A percentile compares a stretch with the other conserved stretches of the same genome.
These are phyloP conservation scores for Crotophaga sulcirostris DNA, from an alignment of 2,113 vertebrate species.

Conservation along the genomic window DNA sequence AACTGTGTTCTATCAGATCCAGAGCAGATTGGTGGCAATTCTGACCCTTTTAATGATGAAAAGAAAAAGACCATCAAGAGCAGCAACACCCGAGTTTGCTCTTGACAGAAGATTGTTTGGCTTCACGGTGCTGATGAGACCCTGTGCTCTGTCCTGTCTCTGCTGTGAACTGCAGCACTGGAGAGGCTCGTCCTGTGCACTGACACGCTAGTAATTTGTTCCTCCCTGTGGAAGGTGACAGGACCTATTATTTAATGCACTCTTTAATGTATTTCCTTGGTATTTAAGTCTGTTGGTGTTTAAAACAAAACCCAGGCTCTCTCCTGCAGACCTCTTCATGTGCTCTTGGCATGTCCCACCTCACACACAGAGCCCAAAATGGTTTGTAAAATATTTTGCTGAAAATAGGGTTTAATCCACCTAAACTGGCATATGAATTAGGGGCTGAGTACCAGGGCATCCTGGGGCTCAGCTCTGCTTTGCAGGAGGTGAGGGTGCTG, in stretches of 20 bases:
- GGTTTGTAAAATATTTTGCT: not conserved
- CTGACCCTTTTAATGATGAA: not conserved
- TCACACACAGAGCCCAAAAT: not conserved
- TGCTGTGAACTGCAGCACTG: not conserved
- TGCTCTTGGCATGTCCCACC: not conserved
- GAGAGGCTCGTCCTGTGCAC: not conserved
- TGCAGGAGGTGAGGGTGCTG: not conserved
- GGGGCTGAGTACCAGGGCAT: not conserved
- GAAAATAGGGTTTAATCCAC: not conserved
- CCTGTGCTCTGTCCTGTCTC: not conserved
- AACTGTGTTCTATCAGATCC: not conserved
- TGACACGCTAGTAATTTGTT: not conserved
- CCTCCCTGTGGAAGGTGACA: not conserved
- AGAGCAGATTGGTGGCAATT: not conserved
- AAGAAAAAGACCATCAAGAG: not conserved
- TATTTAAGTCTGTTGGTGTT: not conserved
- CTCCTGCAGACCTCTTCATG: fast-evolving
- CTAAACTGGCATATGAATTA: fast-evolving
- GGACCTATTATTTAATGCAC: fast-evolving
- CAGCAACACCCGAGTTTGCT: not conserved
- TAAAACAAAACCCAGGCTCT: not conserved
- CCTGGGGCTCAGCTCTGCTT: not conserved
- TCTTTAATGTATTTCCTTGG: fast-evolving
- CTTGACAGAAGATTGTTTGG: not conserved
- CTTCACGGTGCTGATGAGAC: not conserved